Percentiles rank a stretch among this genome's conserved stretches.
phyloP scores from a whole-genome alignment of 2,888 invertebrate genomes.

The Ctenicera cuprea region DNA sequence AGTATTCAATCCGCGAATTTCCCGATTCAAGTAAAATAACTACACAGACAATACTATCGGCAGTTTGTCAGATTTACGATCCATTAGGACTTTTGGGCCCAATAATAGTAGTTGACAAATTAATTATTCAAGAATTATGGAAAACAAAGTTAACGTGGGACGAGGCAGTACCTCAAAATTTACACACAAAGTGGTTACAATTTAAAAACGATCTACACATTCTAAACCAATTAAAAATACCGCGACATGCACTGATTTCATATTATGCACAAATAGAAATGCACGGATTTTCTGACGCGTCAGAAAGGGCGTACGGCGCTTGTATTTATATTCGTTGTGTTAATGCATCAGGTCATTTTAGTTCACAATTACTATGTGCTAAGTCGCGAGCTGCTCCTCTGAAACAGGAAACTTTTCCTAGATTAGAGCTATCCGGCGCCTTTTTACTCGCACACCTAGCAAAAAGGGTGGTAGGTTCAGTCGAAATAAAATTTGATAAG shows the following conservation, averaged over 20 bases:
- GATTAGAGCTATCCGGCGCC: slow-evolving; percentile 56
- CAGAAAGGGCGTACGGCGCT: slow-evolving; percentile 59
- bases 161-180: too few species aligned
- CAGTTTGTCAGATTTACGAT: too few species aligned
- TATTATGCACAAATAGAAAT: slow-evolving; percentile 35
- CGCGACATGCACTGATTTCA: slow-evolving; percentile 35
- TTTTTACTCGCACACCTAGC: slow-evolving; percentile 51
- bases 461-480: slow-evolving; percentile 23
- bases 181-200: slow-evolving; percentile 47
- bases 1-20: too few species aligned
- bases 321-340: slow-evolving; percentile 57
- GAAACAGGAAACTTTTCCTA: slow-evolving; percentile 49
- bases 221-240: slow-evolving; percentile 49
- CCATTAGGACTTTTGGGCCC: too few species aligned
- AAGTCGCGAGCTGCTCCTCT: slow-evolving; percentile 59
- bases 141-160: too few species aligned
- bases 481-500: slow-evolving; percentile 36
- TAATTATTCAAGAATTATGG: too few species aligned
- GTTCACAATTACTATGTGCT: slow-evolving; percentile 52
- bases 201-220: slow-evolving; percentile 32
- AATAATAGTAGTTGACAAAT: too few species aligned
- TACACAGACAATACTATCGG: too few species aligned
- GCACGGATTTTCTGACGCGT: slow-evolving; percentile 58
- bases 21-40: too few species aligned
- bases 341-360: background rate